Percentiles rank a stretch among this genome's conserved stretches.
Evolutionary conservation across 2,888 invertebrate species (phyloP).

Genomic region (Cryptocephalus moraei): DNA sequence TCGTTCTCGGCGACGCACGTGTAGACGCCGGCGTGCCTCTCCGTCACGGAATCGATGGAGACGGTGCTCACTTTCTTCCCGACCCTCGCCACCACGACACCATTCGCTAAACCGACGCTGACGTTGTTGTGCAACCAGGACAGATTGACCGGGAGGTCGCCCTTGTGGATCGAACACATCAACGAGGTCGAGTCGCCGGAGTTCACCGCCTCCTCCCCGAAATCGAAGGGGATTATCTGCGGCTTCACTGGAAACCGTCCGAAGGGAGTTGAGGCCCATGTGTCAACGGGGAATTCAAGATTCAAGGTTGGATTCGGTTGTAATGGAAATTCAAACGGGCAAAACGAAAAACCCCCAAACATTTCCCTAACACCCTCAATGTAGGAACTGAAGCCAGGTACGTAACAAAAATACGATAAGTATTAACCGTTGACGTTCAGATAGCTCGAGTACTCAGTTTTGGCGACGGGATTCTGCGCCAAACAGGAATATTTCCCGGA

Average conservation of each 20-base stretch:
- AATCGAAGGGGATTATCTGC: constrained; percentile 42
- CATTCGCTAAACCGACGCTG: constrained; percentile 32
- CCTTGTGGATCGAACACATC: constrained; percentile 57
- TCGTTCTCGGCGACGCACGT: constrained; percentile 59
- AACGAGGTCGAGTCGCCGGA: constrained; percentile 33
- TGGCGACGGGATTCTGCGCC: constrained; percentile 57
- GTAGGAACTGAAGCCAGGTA: too few species aligned
- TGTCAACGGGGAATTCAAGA: too few species aligned
- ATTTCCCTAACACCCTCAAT: too few species aligned
- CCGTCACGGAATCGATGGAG: constrained; percentile 56
- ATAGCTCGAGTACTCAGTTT: constrained; percentile 49
- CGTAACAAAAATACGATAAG: neutral
- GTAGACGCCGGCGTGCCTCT: constrained; percentile 63
- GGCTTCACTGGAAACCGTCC: constrained; percentile 24
- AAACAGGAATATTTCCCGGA: constrained; percentile 67
- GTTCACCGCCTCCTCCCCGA: constrained; percentile 50
- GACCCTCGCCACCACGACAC: constrained; percentile 42
- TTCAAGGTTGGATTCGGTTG: too few species aligned
- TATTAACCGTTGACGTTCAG: constrained; percentile 55
- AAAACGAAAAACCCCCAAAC: too few species aligned
- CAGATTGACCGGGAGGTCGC: constrained; percentile 64
- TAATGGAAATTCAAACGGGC: too few species aligned
- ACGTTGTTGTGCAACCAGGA: constrained; percentile 64
- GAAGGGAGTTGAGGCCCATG: too few species aligned
- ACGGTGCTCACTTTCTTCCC: constrained; percentile 21